Percentiles rank a stretch among this genome's conserved stretches.
Conservation (phyloP, 2,113 vertebrate genomes). For the Hypocryptadius cinnamomeus region DNA sequence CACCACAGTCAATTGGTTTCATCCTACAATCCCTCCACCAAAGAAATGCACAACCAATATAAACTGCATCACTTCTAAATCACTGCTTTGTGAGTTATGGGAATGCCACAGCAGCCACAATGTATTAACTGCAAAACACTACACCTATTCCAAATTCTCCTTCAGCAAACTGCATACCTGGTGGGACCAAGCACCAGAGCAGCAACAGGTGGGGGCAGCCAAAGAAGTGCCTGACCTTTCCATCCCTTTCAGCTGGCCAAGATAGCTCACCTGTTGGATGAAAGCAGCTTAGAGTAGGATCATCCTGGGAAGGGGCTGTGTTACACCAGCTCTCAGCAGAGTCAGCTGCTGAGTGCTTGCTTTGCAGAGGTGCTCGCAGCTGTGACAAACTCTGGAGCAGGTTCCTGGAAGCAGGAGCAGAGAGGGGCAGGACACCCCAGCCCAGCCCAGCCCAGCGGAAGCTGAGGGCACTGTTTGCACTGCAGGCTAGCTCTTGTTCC, state of each 20-base stretch:
- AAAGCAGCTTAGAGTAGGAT: background rate
- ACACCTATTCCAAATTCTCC: background rate
- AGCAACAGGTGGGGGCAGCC: accelerated
- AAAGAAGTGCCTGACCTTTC: accelerated
- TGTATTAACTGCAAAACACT: background rate
- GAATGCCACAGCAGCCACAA: background rate
- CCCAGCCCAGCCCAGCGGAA: background rate
- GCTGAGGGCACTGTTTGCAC: background rate
- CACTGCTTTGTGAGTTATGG: background rate
- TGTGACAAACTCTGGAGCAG: background rate
- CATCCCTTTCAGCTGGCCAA: accelerated
- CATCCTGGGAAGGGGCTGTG: background rate
- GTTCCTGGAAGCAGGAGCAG: background rate
- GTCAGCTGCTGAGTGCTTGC: accelerated
- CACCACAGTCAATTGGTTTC: background rate
- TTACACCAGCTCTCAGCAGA: background rate
- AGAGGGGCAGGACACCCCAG: background rate
- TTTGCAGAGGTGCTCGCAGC: background rate
- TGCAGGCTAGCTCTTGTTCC: background rate
- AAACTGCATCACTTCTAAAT: background rate
- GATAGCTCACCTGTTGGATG: background rate
- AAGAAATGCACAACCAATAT: background rate
- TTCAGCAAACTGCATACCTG: background rate
- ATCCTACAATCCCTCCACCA: background rate
- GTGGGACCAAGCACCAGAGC: background rate